Percentiles rank a stretch among this genome's conserved stretches.
Evolutionary conservation across 2,113 vertebrate species (phyloP).

Genomic region (Chlorocebus sabaeus): DNA sequence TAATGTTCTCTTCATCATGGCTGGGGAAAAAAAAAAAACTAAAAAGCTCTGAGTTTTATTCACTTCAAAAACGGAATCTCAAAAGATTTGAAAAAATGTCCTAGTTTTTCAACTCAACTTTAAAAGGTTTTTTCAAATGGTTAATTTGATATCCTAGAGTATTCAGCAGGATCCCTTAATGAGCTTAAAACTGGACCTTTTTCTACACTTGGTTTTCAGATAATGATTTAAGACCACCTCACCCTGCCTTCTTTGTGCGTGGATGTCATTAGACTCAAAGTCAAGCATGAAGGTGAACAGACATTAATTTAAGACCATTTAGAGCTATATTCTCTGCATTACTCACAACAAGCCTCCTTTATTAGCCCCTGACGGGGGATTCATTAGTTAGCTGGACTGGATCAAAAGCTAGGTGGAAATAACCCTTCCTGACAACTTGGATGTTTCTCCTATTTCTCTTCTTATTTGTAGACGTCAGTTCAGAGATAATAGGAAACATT

Average conservation of each 20-base stretch:
- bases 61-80: conserved; percentile 68
- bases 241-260: not conserved
- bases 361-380: conserved; percentile 11
- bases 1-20: conserved; percentile 44
- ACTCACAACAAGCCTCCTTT: conserved; percentile 46
- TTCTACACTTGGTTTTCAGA: conserved; percentile 31
- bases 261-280: conserved; percentile 56
- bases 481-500: not conserved
- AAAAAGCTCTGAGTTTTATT: conserved; percentile 49
- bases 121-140: conserved; percentile 66
- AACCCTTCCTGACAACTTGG: not conserved
- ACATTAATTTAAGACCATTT: conserved; percentile 56
- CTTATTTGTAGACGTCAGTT: not conserved
- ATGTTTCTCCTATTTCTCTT: not conserved
- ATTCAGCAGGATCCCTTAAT: conserved; percentile 61
- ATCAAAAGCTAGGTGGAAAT: conserved; percentile 41
- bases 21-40: not conserved
- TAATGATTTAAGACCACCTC: conserved; percentile 61
- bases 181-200: conserved; percentile 63
- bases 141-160: conserved; percentile 61
- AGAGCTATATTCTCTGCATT: not conserved
- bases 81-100: conserved; percentile 50
- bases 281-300: conserved; percentile 65
- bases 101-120: conserved; percentile 67
- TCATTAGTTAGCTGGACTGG: conserved; percentile 16